These are phyloP conservation scores for Plestiodon gilberti DNA, from an alignment of 2,113 vertebrate species.

Conservation along the genomic window DNA sequence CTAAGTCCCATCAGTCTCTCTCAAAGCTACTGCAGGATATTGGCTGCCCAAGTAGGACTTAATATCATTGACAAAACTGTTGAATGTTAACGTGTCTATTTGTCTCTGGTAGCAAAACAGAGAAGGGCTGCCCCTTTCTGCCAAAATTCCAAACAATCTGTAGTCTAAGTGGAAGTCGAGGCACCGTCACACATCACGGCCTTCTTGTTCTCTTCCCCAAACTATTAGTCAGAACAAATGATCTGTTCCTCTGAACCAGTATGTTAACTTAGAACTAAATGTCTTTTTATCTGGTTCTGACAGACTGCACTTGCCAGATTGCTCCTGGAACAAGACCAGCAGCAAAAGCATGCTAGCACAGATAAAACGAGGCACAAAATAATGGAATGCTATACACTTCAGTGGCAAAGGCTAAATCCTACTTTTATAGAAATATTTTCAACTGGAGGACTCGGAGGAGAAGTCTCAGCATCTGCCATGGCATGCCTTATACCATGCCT, in stretches of 20 bases:
- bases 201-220: slow-evolving; percentile 8
- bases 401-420: slow-evolving; percentile 6
- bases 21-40: not conserved
- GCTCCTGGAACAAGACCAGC: slow-evolving; percentile 18
- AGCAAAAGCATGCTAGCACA: slow-evolving; percentile 25
- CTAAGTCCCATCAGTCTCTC: not conserved
- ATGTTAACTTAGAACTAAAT: not conserved
- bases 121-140: slow-evolving; percentile 13
- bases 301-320: slow-evolving; percentile 16
- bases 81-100: not conserved
- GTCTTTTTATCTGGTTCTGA: slow-evolving; percentile 13
- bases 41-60: not conserved
- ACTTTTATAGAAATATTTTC: slow-evolving; percentile 21
- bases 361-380: not conserved
- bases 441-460: not conserved
- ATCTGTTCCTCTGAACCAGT: slow-evolving; percentile 43
- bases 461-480: not conserved
- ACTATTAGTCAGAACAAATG: slow-evolving; percentile 43
- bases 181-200: slow-evolving; percentile 10
- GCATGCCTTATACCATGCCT: not conserved
- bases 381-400: not conserved
- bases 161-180: slow-evolving; percentile 3
- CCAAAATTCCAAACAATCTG: slow-evolving; percentile 27
- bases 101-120: not conserved
- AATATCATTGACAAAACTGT: not conserved